These are phyloP conservation scores for Elephantulus edwardii DNA, from an alignment of 2,113 vertebrate genomes.

Conservation along the genomic window DNA sequence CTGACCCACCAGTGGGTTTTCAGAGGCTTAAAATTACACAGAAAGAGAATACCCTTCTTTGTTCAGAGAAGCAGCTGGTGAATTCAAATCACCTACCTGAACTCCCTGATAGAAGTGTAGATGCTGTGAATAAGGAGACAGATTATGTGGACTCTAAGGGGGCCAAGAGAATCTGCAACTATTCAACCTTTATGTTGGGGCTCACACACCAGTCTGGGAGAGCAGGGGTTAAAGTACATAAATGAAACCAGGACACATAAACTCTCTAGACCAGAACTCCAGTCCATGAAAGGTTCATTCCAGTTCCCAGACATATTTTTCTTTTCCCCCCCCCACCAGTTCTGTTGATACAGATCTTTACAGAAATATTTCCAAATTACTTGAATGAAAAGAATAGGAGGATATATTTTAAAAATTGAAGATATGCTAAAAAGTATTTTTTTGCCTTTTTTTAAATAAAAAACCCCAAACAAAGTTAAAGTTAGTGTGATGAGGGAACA, in stretches of 20 bases:
- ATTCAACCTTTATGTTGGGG: background rate
- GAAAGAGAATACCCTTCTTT: no score
- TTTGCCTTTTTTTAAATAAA: background rate
- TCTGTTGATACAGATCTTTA: background rate
- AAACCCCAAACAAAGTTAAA: conserved; percentile 4
- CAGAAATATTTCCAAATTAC: conserved; percentile 27
- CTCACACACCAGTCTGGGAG: background rate
- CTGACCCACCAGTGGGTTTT: no score
- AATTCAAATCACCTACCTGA: no score
- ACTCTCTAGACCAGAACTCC: background rate
- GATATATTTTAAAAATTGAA: conserved; percentile 30
- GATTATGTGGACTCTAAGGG: background rate
- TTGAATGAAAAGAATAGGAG: conserved; percentile 16
- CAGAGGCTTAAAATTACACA: no score
- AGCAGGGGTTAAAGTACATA: background rate
- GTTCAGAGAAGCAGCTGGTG: no score
- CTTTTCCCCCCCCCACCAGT: background rate
- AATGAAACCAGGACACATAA: background rate
- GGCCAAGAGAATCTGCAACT: background rate
- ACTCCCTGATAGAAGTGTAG: no score
- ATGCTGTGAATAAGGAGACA: accelerated
- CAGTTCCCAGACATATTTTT: background rate
- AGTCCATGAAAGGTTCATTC: background rate
- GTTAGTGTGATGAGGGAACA: background rate
- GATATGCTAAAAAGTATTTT: conserved; percentile 17